Evolutionary conservation across 2,113 vertebrate species (phyloP).

Genomic region (Neoarius graeffei): DNA sequence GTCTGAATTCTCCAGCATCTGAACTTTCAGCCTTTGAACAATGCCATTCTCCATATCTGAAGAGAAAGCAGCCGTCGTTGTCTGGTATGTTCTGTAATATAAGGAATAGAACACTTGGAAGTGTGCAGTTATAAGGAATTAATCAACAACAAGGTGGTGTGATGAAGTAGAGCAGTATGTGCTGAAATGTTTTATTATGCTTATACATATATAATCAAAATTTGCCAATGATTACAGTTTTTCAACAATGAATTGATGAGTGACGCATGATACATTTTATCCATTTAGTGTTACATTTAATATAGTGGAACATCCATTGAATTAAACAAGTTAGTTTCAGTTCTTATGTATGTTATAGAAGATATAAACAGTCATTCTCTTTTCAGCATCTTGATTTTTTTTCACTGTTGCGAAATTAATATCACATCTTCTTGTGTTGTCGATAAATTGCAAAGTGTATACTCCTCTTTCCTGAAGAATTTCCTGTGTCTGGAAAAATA

Average conservation of each 20-base stretch:
- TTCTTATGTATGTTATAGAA: too few relatives aligned
- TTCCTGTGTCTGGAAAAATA: not conserved
- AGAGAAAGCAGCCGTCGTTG: slow-evolving; percentile 43
- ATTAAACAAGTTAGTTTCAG: too few relatives aligned
- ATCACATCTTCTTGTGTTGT: too few relatives aligned
- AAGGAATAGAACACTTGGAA: not conserved
- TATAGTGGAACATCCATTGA: not conserved
- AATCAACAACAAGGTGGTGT: not conserved
- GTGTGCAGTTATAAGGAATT: not conserved
- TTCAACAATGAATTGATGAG: not conserved
- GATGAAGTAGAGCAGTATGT: not conserved
- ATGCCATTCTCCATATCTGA: slow-evolving; percentile 60
- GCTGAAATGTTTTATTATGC: not conserved
- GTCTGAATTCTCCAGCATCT: slow-evolving; percentile 48
- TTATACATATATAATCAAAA: not conserved
- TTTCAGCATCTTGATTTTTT: not conserved
- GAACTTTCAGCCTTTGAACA: slow-evolving; percentile 50
- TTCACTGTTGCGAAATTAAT: too few relatives aligned
- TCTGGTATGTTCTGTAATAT: not conserved
- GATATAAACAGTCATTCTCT: not conserved
- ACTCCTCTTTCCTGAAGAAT: too few relatives aligned
- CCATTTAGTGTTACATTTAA: not conserved
- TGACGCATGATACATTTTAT: not conserved
- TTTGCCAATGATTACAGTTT: not conserved
- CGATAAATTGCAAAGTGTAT: too few relatives aligned